Evolutionary conservation across 2,797 vertebrate species (phyloP).

Genomic region (Cryptoblepharus egeriae): DNA sequence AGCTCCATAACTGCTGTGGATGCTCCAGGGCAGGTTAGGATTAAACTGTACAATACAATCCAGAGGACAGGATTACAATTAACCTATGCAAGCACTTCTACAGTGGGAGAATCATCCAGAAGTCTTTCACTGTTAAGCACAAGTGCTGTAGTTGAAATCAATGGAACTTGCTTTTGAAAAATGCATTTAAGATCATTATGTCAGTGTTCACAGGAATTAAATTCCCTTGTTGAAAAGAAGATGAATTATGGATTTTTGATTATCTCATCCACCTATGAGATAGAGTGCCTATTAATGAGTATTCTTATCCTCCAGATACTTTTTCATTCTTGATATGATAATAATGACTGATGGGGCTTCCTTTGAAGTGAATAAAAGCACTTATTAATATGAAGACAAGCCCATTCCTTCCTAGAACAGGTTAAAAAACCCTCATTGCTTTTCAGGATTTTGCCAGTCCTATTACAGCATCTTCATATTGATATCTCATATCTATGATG

Average conservation of each 20-base stretch:
- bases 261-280: too few species aligned
- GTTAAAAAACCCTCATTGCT: conserved; percentile 42
- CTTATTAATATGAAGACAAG: conserved; percentile 44
- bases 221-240: neutral
- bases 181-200: neutral
- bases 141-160: neutral
- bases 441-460: conserved; percentile 4
- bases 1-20: too few species aligned
- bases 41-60: too few species aligned
- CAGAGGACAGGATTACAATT: too few species aligned
- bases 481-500: neutral
- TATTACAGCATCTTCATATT: neutral
- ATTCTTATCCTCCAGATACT: neutral
- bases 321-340: conserved; percentile 14
- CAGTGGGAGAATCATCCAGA: neutral
- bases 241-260: neutral
- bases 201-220: neutral
- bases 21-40: too few species aligned
- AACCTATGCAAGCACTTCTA: neutral
- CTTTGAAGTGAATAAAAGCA: conserved; percentile 55
- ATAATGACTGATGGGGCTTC: conserved; percentile 6
- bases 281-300: neutral
- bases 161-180: neutral
- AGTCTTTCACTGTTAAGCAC: neutral
- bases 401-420: conserved; percentile 11